A percentile compares a stretch with the other conserved stretches of the same genome.
These are phyloP conservation scores for Lasioglossum lativentre DNA, from an alignment of 2,888 invertebrate species.

Conservation along the genomic window DNA sequence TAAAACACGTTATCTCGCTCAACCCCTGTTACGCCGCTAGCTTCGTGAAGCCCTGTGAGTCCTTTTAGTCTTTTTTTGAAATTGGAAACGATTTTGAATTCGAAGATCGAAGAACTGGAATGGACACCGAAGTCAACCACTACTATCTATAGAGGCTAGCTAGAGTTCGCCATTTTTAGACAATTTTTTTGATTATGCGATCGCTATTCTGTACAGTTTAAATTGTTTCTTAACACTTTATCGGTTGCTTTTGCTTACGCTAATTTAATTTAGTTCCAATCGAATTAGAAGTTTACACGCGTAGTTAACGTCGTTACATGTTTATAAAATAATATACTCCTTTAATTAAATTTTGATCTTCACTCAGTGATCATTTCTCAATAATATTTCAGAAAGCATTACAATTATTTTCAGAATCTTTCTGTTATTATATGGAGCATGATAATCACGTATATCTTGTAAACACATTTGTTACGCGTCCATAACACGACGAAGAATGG, in stretches of 20 bases:
- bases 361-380: background rate
- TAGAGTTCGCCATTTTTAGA: slow-evolving; percentile 26
- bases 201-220: background rate
- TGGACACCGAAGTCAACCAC: slow-evolving; percentile 62
- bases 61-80: slow-evolving; percentile 30
- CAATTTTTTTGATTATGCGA: background rate
- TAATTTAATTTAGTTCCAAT: background rate
- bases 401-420: background rate
- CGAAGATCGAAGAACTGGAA: slow-evolving; percentile 56
- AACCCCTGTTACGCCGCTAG: slow-evolving; percentile 10
- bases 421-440: background rate
- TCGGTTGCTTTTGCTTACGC: background rate
- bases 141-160: slow-evolving; percentile 20
- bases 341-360: slow-evolving; percentile 2
- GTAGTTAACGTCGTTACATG: background rate
- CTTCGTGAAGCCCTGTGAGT: slow-evolving; percentile 55
- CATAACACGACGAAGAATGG: background rate
- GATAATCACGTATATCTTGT: background rate
- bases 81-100: slow-evolving; percentile 53
- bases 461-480: background rate
- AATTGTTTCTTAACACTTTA: slow-evolving; percentile 11
- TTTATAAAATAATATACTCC: background rate
- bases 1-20: slow-evolving; percentile 24
- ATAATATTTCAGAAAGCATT: background rate
- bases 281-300: background rate